Evolutionary conservation across 2,113 vertebrate genomes (phyloP).

Genomic region (Indri indri): DNA sequence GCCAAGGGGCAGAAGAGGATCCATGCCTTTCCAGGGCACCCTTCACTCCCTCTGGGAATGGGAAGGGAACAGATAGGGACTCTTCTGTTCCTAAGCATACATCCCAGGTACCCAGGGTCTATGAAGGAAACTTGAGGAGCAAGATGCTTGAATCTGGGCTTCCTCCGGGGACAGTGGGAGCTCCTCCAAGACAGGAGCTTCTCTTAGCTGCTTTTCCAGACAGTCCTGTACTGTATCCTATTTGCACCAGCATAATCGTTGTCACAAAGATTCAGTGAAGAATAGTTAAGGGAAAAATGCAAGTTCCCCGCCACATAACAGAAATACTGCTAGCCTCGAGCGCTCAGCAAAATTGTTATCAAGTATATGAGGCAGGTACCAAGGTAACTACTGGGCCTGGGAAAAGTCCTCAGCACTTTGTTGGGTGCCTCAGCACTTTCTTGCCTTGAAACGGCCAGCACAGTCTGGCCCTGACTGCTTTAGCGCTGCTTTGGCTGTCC

Average conservation of each 20-base stretch:
- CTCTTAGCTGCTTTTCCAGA: neutral
- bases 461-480: no score
- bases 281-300: neutral
- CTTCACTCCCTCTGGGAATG: neutral
- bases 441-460: no score
- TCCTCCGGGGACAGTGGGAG: neutral
- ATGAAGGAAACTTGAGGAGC: neutral
- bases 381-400: no score
- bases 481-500: no score
- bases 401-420: no score
- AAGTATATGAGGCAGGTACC: no score
- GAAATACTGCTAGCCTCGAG: no score
- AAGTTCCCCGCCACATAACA: no score
- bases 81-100: neutral
- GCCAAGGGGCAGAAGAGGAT: neutral
- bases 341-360: no score
- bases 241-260: neutral
- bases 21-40: neutral
- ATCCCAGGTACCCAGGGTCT: neutral
- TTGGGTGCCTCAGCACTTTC: no score
- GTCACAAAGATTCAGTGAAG: neutral
- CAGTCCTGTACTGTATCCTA: neutral
- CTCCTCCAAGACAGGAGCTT: neutral
- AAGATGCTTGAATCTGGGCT: neutral
- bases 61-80: neutral